Base-by-base conservation (phyloP, 2,888 invertebrate genomes). In the Melanophora roralis region DNA sequence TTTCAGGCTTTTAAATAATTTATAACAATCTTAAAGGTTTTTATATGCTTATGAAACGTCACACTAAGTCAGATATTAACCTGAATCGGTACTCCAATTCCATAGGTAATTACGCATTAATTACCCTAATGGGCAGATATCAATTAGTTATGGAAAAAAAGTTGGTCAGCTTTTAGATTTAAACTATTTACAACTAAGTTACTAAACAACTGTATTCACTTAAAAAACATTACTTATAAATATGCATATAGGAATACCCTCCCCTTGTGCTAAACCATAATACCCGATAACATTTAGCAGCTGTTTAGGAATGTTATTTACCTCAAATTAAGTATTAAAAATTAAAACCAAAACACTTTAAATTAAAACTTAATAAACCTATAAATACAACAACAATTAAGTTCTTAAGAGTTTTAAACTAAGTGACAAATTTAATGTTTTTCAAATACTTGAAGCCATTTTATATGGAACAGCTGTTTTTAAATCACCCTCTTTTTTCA, bases 221-320 rank as follows among this genome's bases (percentile, higher is more conserved):
- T n/a, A n/a, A n/a, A n/a, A n/a, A n/a, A n/a, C n/a, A n/a, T n/a
- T n/a, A n/a, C n/a, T n/a, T n/a, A n/a, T n/a, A n/a, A n/a, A n/a
- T n/a, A n/a, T n/a, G n/a, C n/a, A n/a, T n/a, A n/a, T n/a, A n/a
- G n/a, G n/a, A n/a, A n/a, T n/a, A n/a, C n/a, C n/a, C n/a, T n/a
- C n/a, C n/a, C n/a, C n/a, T n/a, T n/a, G n/a, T n/a, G n/a, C n/a
- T n/a, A n/a, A n/a, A n/a, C n/a, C 27, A 3, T 16, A 43, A 23
- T 43, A n/a, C 11, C 9, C 40, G 27, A 59, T 71, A 32, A 51
- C 38, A 59, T 36, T 71, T 71, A 64, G 43, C 76, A 71, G 76
- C 64, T 77, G 76, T 59, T 65, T 36, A 53, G 43, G 43, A 27
- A 19, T 59, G 12, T 67, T 59, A 71, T 65, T 71, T 59, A 65